Evolutionary conservation across 2,797 vertebrate genomes (phyloP).

Genomic region (Chelon labrosus): DNA sequence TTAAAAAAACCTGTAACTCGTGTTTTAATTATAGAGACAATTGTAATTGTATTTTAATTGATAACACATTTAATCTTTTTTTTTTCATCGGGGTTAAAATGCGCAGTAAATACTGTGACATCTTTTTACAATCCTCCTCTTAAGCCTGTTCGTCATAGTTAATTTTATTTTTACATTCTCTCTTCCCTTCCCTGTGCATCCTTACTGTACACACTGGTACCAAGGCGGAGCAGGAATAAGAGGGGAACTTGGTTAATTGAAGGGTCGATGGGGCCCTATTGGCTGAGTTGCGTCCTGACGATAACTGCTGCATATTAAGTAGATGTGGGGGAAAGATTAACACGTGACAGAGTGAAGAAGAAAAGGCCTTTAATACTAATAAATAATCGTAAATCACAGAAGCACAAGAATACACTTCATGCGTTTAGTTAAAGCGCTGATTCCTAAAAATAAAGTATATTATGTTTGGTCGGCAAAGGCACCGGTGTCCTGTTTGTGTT

Average conservation of each 20-base stretch:
- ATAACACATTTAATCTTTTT: background rate
- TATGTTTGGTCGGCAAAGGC: constrained; percentile 6
- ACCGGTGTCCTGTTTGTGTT: background rate
- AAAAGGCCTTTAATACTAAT: constrained; percentile 16
- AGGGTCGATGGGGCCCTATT: constrained; percentile 58
- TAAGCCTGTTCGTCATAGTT: background rate
- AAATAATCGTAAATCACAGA: constrained; percentile 22
- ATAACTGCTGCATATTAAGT: constrained; percentile 70
- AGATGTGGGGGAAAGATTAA: constrained; percentile 47
- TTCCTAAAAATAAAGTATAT: background rate
- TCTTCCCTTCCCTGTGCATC: constrained; percentile 5
- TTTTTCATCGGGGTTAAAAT: background rate
- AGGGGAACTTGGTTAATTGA: constrained; percentile 57
- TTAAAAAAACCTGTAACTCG: background rate
- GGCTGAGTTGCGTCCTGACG: constrained; percentile 56
- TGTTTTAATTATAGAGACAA: constrained; percentile 1
- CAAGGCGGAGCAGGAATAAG: constrained; percentile 1
- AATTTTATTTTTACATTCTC: constrained; percentile 1
- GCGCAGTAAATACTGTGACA: background rate
- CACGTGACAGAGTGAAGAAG: constrained; percentile 59
- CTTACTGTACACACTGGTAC: constrained; percentile 14
- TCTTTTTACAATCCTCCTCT: constrained; percentile 1
- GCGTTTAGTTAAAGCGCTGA: background rate
- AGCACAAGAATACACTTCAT: background rate
- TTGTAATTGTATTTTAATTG: constrained; percentile 17